Base-by-base conservation (phyloP, 2,113 vertebrate genomes). In the Calidris pygmaea region DNA sequence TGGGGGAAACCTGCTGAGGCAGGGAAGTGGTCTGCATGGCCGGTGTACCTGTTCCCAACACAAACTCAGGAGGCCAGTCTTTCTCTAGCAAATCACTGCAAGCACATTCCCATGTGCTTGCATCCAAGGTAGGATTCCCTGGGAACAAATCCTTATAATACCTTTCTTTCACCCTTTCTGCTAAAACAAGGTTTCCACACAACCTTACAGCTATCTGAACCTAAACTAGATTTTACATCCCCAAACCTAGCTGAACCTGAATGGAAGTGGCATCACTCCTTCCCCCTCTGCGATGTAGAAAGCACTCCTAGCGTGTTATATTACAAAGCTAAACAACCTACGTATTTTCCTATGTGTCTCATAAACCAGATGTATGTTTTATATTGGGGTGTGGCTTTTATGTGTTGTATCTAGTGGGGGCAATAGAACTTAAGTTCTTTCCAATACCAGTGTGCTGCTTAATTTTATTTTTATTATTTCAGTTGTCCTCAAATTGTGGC, bases 391-490 rank as follows among this genome's bases (percentile, higher is more conserved):
- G 48, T 89, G 48, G 55, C 62, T 82, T 87, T 86, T 60, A 21
- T 96, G 56, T 35, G 2, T 89, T 56, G 8, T 80, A 34, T 68
- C 39, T 94, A 67, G 32, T 30, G 43, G 22, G 50, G 53, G 12
- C 66, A 97, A 94, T 53, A 95, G 81, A 96, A 84, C 45, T 75
- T 59, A 94, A 62, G 65, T 93, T 78, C 47, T 90, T 47, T 95
- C 14, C 85, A 52, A 72, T 89, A 93, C 52, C 37, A 94, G 17
- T 17, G 23, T 37, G 29, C 7, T 62, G 20, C n/a, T n/a, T 81
- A 59, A 39, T 22, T 68, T 59, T 32, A 24, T 39, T 56, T 20
- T 43, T 50, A 58, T 56, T 83, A 18, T 68, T 78, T 81, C 27
- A 32, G 4, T 81, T 83, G 20, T 78, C 83, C 94, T 94, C 5